phyloP scores from a whole-genome alignment of 1,140 invertebrate genomes.

The Phthorimaea operculella region DNA sequence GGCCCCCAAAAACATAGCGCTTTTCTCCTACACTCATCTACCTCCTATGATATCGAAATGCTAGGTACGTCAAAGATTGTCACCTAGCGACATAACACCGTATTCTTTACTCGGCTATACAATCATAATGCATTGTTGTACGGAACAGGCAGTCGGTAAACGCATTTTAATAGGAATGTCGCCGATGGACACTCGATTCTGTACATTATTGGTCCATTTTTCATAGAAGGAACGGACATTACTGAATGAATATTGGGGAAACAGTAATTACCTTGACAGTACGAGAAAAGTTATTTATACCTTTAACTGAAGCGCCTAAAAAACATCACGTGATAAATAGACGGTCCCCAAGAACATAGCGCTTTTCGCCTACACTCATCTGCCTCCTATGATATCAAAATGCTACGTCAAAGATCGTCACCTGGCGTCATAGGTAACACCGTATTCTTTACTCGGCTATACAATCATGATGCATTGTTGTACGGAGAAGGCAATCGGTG shows the following conservation, averaged over 20 bases:
- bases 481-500: constrained; percentile 27
- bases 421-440: constrained; percentile 44
- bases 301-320: too few relatives aligned
- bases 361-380: constrained; percentile 46
- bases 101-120: constrained; percentile 27
- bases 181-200: not conserved
- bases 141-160: constrained; percentile 24
- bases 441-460: constrained; percentile 25
- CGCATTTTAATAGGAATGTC: constrained; percentile 13
- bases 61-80: constrained; percentile 52
- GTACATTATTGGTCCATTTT: not conserved
- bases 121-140: constrained; percentile 35
- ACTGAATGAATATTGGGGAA: too few relatives aligned
- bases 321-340: too few relatives aligned
- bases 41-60: constrained; percentile 26
- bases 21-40: constrained; percentile 45
- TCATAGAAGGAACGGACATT: too few relatives aligned
- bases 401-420: constrained; percentile 53
- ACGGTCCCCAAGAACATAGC: constrained; percentile 46
- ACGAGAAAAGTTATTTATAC: too few relatives aligned
- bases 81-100: constrained; percentile 44
- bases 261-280: too few relatives aligned
- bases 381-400: constrained; percentile 10
- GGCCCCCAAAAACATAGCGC: constrained; percentile 42
- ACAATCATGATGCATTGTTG: constrained; percentile 35